Evolutionary conservation across 2,888 invertebrate species (phyloP).

Genomic region (Axea sp.): DNA sequence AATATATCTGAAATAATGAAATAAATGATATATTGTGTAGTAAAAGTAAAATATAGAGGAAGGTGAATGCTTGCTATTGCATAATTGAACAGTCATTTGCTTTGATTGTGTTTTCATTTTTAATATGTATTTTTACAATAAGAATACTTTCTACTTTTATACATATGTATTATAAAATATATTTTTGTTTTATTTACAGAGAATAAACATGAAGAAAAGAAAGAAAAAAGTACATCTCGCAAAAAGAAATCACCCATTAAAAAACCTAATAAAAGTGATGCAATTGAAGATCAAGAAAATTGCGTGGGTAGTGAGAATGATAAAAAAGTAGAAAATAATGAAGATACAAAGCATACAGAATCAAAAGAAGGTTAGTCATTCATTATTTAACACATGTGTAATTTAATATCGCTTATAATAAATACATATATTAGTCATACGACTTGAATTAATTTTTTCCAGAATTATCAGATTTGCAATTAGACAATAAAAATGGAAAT

Average conservation of each 20-base stretch:
- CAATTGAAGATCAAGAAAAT: slow-evolving; percentile 77
- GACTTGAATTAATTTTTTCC: background rate
- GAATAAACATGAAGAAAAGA: slow-evolving; percentile 70
- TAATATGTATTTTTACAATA: too few relatives aligned
- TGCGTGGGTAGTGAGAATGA: slow-evolving; percentile 70
- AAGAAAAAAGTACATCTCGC: slow-evolving; percentile 65
- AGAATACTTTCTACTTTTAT: too few relatives aligned
- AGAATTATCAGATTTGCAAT: background rate
- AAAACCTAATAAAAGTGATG: slow-evolving; percentile 61
- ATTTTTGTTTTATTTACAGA: slow-evolving; percentile 62
- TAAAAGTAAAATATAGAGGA: too few relatives aligned
- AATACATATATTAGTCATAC: too few relatives aligned
- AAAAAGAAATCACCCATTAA: slow-evolving; percentile 63
- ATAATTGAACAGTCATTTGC: too few relatives aligned
- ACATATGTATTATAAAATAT: slow-evolving; percentile 62
- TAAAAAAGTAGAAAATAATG: slow-evolving; percentile 60
- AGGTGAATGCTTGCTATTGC: too few relatives aligned
- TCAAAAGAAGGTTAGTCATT: slow-evolving; percentile 34
- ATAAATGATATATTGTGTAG: too few relatives aligned
- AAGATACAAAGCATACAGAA: slow-evolving; percentile 4
- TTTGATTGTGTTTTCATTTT: too few relatives aligned
- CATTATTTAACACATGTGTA: too few relatives aligned
- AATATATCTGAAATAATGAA: too few relatives aligned
- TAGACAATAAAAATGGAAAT: slow-evolving; percentile 6
- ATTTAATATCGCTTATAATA: too few relatives aligned